Evolutionary conservation across 2,113 vertebrate genomes (phyloP), one percentile per base, ranked within the genome.

Genomic region (Ictidomys tridecemlineatus): DNA sequence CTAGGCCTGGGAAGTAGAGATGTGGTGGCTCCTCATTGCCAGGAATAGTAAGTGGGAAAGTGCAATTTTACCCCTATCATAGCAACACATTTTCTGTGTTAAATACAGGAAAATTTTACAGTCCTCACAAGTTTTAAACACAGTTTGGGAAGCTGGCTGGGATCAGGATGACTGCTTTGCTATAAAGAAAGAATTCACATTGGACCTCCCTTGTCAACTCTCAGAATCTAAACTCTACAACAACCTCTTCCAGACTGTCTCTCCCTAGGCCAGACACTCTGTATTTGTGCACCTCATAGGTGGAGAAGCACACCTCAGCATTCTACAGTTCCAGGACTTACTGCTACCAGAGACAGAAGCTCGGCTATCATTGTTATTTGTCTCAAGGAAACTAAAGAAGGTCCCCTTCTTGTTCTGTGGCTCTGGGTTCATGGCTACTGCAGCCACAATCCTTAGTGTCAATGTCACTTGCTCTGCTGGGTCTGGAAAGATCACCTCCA

Each of bases 261-360:
- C 18, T 6, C 74, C 28, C 32, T 0, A 34, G 4, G 7, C 11
- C 10, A 18, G 28, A 17, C 61, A 45, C 7, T 1, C 53, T 34
- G 24, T 9, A 6, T 73, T 9, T 16, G 5, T 42, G 2, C 1
- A 22, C 17, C 51, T 76, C 18, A 88, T 3, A 32, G 37, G 28
- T 63, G 61, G 61, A 63, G 7, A 61, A 45, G 37, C 11, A 56
- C 51, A 34, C 18, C 51, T 24, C 17, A 42, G 20, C 28, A 22
- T 13, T 42, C 37, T 61, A 10, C 26, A 32, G 61, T 51, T 45
- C 11, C 37, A 74, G 10, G 58, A 61, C 4, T 5, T 34, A 16
- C 28, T 37, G 56, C 5, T 11, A 74, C 14, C 17, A 61, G 18
- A 48, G 7, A 2, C 9, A 73, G 24, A 86, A 72, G n/a, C 22